Conservation (phyloP, 2,888 invertebrate species). For the Pelosia muscerda region DNA sequence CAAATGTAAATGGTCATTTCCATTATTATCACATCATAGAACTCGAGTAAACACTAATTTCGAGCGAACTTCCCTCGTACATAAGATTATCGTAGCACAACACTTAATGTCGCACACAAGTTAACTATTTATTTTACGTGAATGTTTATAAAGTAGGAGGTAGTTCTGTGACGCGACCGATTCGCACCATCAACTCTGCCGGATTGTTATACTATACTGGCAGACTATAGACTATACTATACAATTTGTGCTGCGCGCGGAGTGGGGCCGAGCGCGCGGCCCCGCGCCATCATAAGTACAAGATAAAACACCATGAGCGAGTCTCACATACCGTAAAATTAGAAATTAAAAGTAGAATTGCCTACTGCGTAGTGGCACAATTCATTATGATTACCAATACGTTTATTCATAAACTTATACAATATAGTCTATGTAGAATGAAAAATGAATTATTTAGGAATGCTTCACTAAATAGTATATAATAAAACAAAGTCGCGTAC, state of each 20-base stretch:
- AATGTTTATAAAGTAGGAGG: conserved; percentile 46
- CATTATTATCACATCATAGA: conserved; percentile 56
- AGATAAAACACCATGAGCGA: conserved; percentile 64
- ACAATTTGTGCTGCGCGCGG: conserved; percentile 26
- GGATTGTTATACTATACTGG: conserved; percentile 61
- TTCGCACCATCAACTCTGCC: conserved; percentile 64
- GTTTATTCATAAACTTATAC: background rate
- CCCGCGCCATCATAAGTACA: conserved; percentile 42
- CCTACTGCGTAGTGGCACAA: conserved; percentile 10
- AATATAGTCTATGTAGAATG: background rate
- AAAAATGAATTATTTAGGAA: too few relatives aligned
- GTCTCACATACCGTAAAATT: conserved; percentile 56
- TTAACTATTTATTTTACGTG: conserved; percentile 56
- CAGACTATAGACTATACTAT: conserved; percentile 6
- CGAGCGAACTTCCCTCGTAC: conserved; percentile 22
- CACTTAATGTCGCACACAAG: conserved; percentile 53
- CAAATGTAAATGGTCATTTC: conserved; percentile 51
- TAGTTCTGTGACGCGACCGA: conserved; percentile 64
- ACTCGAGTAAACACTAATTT: conserved; percentile 36
- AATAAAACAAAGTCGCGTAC: too few relatives aligned
- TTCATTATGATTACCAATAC: conserved; percentile 8
- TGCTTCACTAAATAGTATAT: too few relatives aligned
- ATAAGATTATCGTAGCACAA: conserved; percentile 26
- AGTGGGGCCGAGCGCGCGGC: conserved; percentile 44
- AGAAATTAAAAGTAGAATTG: conserved; percentile 31